Evolutionary conservation across 2,888 invertebrate species (phyloP).

Genomic region (Chloromyia formosa): DNA sequence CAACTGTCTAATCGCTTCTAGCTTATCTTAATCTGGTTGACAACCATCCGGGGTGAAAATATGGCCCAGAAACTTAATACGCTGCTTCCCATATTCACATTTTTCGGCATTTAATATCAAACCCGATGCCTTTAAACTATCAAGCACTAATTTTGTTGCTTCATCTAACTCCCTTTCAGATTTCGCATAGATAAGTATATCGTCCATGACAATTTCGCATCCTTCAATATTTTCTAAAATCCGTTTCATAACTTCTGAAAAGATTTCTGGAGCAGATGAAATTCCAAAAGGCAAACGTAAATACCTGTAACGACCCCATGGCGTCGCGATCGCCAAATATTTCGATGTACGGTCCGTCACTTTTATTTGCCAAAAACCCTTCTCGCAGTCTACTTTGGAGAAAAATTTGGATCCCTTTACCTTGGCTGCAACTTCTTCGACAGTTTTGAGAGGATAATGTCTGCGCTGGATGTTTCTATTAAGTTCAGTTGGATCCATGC

Average conservation of each 20-base stretch:
- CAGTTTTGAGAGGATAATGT: background rate
- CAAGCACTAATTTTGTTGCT: background rate
- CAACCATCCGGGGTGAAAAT: background rate
- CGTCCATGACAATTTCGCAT: background rate
- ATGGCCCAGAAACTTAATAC: background rate
- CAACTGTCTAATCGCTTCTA: constrained; percentile 1
- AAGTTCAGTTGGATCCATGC: background rate
- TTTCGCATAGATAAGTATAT: background rate
- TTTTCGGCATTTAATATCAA: background rate
- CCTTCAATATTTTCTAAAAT: background rate
- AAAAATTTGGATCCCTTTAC: too few relatives aligned
- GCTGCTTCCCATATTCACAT: background rate
- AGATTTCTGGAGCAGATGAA: too few relatives aligned
- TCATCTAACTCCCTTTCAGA: background rate
- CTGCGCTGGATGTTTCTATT: background rate
- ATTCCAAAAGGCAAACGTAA: too few relatives aligned
- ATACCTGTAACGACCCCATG: too few relatives aligned
- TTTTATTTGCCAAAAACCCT: too few relatives aligned
- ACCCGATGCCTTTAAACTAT: background rate
- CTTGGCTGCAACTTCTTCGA: too few relatives aligned
- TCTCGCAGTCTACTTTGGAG: background rate
- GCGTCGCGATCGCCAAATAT: too few relatives aligned
- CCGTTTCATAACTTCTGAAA: background rate
- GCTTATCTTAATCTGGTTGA: background rate
- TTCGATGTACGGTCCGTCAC: too few relatives aligned